These are phyloP conservation scores for Aphidoletes aphidimyza DNA, from an alignment of 2,888 invertebrate species.

Conservation along the genomic window DNA sequence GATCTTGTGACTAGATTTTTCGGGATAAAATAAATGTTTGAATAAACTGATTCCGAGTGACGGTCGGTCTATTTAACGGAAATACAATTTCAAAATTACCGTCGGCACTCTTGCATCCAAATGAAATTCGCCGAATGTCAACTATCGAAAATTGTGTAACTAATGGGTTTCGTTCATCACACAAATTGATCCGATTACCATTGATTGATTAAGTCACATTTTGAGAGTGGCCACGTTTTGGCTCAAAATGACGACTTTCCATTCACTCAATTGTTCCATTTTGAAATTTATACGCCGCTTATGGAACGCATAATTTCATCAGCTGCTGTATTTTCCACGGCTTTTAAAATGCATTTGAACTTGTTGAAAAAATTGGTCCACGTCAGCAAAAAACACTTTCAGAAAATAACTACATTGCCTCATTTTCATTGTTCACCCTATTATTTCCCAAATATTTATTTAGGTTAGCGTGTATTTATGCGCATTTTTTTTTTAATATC, in stretches of 20 bases:
- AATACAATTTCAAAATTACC: slow-evolving; percentile 51
- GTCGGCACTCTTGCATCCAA: slow-evolving; percentile 11
- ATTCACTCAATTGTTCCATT: too few relatives aligned
- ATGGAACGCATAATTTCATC: neutral
- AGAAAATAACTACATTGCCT: neutral
- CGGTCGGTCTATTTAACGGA: neutral
- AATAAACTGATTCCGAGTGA: neutral
- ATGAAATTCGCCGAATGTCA: neutral
- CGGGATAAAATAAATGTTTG: too few relatives aligned
- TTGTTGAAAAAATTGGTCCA: neutral
- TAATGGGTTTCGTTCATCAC: slow-evolving; percentile 3
- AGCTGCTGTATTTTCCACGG: neutral
- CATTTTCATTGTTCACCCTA: slow-evolving; percentile 17
- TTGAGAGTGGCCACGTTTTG: too few relatives aligned
- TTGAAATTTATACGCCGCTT: too few relatives aligned
- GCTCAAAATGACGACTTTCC: too few relatives aligned
- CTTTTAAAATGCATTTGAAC: neutral
- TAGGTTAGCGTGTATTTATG: neutral
- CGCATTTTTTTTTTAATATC: slow-evolving; percentile 14
- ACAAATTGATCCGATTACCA: slow-evolving; percentile 52
- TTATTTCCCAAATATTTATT: slow-evolving; percentile 26
- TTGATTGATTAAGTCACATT: slow-evolving; percentile 25
- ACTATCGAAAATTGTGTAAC: neutral
- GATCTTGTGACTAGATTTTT: too few relatives aligned
- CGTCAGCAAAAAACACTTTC: neutral